Conservation (phyloP, 2,113 vertebrate species). For the Oxygymnocypris stewartii region DNA sequence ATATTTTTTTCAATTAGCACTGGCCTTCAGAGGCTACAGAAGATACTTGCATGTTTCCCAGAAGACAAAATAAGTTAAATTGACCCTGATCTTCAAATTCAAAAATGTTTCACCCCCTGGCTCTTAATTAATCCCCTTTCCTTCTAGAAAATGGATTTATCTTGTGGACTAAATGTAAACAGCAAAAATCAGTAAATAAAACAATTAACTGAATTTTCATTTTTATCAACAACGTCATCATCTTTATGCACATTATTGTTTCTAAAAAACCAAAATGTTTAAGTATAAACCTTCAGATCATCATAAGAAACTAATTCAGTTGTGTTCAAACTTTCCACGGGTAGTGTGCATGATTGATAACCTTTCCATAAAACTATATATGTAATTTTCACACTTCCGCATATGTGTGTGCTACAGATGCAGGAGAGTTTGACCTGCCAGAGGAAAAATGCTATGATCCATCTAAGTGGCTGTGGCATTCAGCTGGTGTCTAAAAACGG, state of each 20-base stretch:
- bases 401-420: slow-evolving; percentile 52
- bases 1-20: too few species aligned
- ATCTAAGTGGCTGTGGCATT: slow-evolving; percentile 70
- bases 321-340: background rate
- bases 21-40: too few species aligned
- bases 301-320: background rate
- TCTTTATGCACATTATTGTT: background rate
- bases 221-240: background rate
- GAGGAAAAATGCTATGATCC: slow-evolving; percentile 70
- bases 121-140: too few species aligned
- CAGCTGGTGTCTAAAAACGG: slow-evolving; percentile 66
- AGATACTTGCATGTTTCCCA: too few species aligned
- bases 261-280: background rate
- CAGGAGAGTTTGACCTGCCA: slow-evolving; percentile 57
- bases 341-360: too few species aligned
- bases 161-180: too few species aligned
- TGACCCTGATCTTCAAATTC: too few species aligned
- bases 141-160: too few species aligned
- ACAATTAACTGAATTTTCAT: too few species aligned
- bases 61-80: too few species aligned
- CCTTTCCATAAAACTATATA: background rate
- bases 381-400: background rate
- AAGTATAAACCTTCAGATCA: background rate
- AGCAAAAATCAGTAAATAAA: too few species aligned
- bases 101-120: too few species aligned